Conservation (phyloP, 2,888 invertebrate genomes). For the Neoitamus cyanurus region DNA sequence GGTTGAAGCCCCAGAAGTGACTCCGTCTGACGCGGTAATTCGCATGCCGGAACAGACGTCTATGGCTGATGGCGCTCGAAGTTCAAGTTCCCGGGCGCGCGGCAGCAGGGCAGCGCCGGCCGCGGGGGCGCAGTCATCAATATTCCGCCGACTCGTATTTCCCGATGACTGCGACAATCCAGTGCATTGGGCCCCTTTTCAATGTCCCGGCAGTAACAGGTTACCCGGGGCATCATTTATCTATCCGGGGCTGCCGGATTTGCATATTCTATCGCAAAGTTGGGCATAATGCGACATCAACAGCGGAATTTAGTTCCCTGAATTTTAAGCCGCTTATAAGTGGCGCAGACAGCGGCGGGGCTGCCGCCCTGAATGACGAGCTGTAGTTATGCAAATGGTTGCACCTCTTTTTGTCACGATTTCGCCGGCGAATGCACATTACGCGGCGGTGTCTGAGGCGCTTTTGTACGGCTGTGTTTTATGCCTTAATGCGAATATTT, state of each 20-base stretch:
- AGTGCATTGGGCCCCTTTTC: slow-evolving; percentile 12
- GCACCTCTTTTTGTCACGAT: slow-evolving; percentile 41
- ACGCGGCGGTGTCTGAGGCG: slow-evolving; percentile 30
- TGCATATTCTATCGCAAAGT: slow-evolving; percentile 38
- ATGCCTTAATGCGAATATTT: slow-evolving; percentile 40
- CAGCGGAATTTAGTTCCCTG: slow-evolving; percentile 41
- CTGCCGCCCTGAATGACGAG: slow-evolving; percentile 28
- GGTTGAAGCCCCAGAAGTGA: slow-evolving; percentile 38
- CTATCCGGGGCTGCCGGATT: slow-evolving; percentile 34
- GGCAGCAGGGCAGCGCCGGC: not conserved
- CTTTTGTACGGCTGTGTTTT: slow-evolving; percentile 43
- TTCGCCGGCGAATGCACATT: slow-evolving; percentile 23
- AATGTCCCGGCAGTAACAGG: slow-evolving; percentile 26
- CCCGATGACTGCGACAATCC: slow-evolving; percentile 32
- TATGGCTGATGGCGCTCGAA: not conserved
- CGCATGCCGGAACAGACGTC: slow-evolving; percentile 14
- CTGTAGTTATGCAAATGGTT: slow-evolving; percentile 40
- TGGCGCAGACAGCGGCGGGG: not conserved
- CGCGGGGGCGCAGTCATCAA: slow-evolving; percentile 6
- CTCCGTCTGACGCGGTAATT: slow-evolving; percentile 24
- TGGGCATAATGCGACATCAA: slow-evolving; percentile 42
- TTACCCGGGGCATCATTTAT: slow-evolving; percentile 37
- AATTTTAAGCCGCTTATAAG: slow-evolving; percentile 37
- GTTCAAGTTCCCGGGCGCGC: slow-evolving; percentile 15
- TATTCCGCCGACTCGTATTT: slow-evolving; percentile 34